Conservation (phyloP, 1,140 invertebrate genomes). For the Megalopta genalis region DNA sequence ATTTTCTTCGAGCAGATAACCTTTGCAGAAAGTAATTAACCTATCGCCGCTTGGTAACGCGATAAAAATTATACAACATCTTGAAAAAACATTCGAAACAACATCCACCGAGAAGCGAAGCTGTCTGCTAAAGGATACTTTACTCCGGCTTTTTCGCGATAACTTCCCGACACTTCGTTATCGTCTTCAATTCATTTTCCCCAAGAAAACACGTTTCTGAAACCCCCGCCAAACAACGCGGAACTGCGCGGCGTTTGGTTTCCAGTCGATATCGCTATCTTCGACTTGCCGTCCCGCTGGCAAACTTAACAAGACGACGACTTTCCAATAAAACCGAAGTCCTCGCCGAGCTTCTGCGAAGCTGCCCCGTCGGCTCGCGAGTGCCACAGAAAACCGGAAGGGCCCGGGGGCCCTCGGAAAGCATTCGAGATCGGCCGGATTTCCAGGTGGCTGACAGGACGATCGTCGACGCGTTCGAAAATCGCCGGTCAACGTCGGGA, state of each 20-base stretch:
- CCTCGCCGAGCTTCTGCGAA: too few relatives aligned
- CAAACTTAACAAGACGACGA: not conserved
- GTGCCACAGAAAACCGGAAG: not conserved
- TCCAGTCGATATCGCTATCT: not conserved
- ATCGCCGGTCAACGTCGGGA: conserved; percentile 26
- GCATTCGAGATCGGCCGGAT: conserved; percentile 14
- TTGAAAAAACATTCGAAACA: too few relatives aligned
- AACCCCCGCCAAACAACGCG: not conserved
- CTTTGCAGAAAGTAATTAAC: too few relatives aligned
- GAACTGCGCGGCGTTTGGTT: not conserved
- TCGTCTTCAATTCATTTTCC: not conserved
- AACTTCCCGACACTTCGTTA: not conserved
- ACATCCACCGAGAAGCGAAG: too few relatives aligned
- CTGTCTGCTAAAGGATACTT: too few relatives aligned
- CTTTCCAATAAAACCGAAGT: not conserved
- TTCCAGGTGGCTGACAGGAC: conserved; percentile 18
- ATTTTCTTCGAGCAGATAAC: too few relatives aligned
- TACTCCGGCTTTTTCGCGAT: too few relatives aligned
- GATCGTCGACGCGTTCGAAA: conserved; percentile 15
- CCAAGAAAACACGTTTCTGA: not conserved
- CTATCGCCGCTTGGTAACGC: too few relatives aligned
- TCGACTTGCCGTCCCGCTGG: not conserved
- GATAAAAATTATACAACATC: too few relatives aligned
- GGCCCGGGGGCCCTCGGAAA: too few relatives aligned
- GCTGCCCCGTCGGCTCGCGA: too few relatives aligned